Base-by-base conservation (phyloP, 2,113 vertebrate species). In the Centropristis striata region DNA sequence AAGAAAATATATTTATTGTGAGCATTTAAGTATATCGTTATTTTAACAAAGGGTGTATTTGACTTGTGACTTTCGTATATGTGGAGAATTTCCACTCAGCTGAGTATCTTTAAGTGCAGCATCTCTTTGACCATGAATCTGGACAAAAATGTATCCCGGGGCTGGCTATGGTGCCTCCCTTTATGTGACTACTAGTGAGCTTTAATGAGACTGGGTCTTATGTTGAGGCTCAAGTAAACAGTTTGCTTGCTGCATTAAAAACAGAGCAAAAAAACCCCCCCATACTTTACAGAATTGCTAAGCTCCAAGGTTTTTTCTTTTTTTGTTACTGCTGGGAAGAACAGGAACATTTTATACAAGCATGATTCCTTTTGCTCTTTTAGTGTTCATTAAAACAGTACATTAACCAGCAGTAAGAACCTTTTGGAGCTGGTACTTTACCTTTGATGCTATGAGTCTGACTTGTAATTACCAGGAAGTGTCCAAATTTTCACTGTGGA, bases 381-480 rank as follows among this genome's bases (percentile, higher is more conserved):
- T 63, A 69, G 68, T 65, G 81, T 70, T 81, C 81, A 90, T 86
- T 90, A 81, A 80, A 78, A 81, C 75, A 80, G 49, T 75, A 86
- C 73, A 87, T 90, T 86, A 89, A 84, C 65, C 82, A 83, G 60
- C 59, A 49, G 65, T 60, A 71, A 82, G 42, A 80, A 83, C 70
- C 59, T 68, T 81, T 76, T 74, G 58, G 16, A 73, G 70, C 58
- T 59, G 28, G 70, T 79, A 47, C 55, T 85, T 70, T 83, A 78
- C 72, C 67, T 86, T 80, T 84, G 77, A 79, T 81, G 61, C 59
- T 42, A 65, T 61, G 59, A 75, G 61, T 55, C 72, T 73, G 83
- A 78, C 81, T 88, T 87, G 84, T 88, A 84, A 90, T 87, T 90
- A 88, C 68, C 74, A 65, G 36, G 77, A 85, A 77, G 64, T 87